Evolutionary conservation across 2,797 vertebrate species (phyloP), one percentile per base, ranked within the genome.

Genomic region (Sparus aurata): DNA sequence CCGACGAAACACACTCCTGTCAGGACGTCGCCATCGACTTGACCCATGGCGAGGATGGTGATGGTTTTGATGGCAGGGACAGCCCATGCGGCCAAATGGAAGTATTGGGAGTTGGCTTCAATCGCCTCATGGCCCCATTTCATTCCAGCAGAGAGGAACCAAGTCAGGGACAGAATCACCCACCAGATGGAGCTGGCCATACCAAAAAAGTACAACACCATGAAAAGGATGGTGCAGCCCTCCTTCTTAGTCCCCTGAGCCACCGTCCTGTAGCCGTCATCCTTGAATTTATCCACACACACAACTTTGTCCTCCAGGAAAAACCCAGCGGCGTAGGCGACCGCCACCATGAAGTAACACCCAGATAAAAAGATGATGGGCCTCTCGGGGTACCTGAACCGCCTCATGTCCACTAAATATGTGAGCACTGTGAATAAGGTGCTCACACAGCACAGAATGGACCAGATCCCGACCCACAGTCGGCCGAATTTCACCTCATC

Each of bases 71-170:
- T 96, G 5, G 98, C 98, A 0, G 98, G 98, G 69, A 99, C 98
- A 0, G 98, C 98, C 98, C 98, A 99, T 0, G 98, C 98, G 0
- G 98, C 98, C 87, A 99, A 91, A 89, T 99, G 98, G 93, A 99
- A 99, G 87, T 99, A 99, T 86, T 99, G 98, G 0, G 98, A 98
- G 90, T 99, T 98, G 73, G 98, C 98, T 81, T 99, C 98, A 0
- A 99, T 99, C 55, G 98, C 98, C 74, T 99, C 98, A 0, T 99
- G 98, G 54, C 98, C 98, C 98, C 98, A 99, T 88, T 99, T 99
- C 98, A 99, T 99, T 47, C 98, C 98, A 0, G 98, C 98, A 0
- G 98, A 98, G 78, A 99, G 96, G 92, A 99, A 99, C 98, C 98
- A 99, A 2, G 98, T 99, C 82, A 99, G 96, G 62, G 98, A 98